Evolutionary conservation across 2,113 vertebrate species (phyloP).

Genomic region (Pteropus alecto): DNA sequence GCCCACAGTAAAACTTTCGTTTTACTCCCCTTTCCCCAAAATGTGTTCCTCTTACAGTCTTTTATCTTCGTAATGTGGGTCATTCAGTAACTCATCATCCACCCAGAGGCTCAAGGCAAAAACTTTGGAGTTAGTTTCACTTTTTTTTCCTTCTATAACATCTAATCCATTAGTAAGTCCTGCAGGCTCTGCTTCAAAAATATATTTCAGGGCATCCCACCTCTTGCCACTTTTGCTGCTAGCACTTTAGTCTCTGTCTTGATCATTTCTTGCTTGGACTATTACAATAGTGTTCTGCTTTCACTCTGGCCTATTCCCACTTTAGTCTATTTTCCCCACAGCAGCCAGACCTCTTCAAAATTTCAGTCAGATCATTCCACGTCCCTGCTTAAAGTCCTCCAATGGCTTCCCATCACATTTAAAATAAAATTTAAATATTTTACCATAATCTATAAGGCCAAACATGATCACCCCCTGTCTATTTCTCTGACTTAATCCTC

Average conservation of each 20-base stretch:
- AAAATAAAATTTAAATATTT: not conserved
- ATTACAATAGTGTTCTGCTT: not conserved
- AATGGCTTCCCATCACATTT: not conserved
- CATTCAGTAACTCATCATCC: not conserved
- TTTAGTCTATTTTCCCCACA: not conserved
- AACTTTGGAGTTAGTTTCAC: not conserved
- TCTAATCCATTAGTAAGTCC: not conserved
- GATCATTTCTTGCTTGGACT: not conserved
- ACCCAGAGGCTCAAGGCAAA: not conserved
- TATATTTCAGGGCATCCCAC: not conserved
- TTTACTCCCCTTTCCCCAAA: not conserved
- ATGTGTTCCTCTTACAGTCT: not conserved
- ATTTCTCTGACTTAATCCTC: not conserved
- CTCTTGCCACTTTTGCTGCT: not conserved
- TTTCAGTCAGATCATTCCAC: not conserved
- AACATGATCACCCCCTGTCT: not conserved
- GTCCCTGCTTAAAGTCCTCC: not conserved
- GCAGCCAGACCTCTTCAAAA: not conserved
- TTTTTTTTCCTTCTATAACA: not conserved
- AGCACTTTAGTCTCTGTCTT: not conserved
- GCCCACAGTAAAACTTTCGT: not conserved
- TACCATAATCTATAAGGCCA: not conserved
- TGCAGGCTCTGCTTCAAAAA: not conserved
- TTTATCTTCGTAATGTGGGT: not conserved
- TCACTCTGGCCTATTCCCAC: not conserved